Percentiles rank a stretch among this genome's conserved stretches.
Conservation (phyloP, 2,888 invertebrate genomes). For the Eulithis testata region DNA sequence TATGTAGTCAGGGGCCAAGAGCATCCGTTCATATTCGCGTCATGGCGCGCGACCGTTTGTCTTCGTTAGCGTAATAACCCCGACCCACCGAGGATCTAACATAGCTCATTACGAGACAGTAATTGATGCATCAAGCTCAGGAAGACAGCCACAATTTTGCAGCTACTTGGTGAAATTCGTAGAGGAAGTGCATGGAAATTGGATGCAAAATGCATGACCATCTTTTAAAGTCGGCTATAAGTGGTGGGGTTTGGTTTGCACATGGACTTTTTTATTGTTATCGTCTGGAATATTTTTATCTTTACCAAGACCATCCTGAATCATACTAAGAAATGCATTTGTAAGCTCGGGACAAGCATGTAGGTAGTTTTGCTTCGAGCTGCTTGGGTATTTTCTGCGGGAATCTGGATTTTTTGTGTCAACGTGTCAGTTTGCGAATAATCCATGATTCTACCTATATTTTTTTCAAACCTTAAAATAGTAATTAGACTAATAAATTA, state of each 20-base stretch:
- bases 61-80: slow-evolving; percentile 64
- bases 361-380: too few species aligned
- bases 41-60: slow-evolving; percentile 57
- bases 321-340: too few species aligned
- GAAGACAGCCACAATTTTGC: slow-evolving; percentile 8
- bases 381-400: too few species aligned
- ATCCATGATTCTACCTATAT: too few species aligned
- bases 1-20: neutral
- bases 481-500: neutral
- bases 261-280: too few species aligned
- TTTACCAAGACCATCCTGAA: too few species aligned
- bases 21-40: slow-evolving; percentile 57
- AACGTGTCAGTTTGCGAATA: too few species aligned
- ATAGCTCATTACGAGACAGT: slow-evolving; percentile 36
- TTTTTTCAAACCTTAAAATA: too few species aligned
- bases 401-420: too few species aligned
- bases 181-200: neutral
- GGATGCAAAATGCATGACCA: slow-evolving; percentile 1
- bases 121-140: slow-evolving; percentile 38
- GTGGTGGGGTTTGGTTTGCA: too few species aligned
- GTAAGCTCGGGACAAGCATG: too few species aligned
- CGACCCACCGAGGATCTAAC: slow-evolving; percentile 7
- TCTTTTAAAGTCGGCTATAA: neutral
- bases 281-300: too few species aligned
- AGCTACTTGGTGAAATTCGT: neutral